A percentile compares a stretch with the other conserved stretches of the same genome.
Evolutionary conservation across 2,888 invertebrate species (phyloP).

Genomic region (Adineta ricciae): DNA sequence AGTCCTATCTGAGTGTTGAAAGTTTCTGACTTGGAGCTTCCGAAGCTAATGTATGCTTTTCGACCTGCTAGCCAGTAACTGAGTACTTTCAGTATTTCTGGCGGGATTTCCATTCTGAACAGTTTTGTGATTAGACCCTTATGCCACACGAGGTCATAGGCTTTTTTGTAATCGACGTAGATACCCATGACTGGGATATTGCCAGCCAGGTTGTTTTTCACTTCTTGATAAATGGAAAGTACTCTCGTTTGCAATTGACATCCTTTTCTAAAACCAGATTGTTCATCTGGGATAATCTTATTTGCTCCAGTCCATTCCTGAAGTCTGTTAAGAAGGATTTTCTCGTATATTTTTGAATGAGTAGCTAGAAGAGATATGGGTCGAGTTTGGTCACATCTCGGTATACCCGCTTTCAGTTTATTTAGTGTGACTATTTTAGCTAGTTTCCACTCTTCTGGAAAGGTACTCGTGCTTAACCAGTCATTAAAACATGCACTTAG

Average conservation of each 20-base stretch:
- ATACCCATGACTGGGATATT: background rate
- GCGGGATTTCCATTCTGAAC: too few species aligned
- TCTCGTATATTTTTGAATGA: background rate
- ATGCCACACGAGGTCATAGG: background rate
- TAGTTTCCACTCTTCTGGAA: background rate
- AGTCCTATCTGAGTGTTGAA: background rate
- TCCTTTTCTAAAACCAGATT: background rate
- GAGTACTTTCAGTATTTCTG: too few species aligned
- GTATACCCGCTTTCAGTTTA: background rate
- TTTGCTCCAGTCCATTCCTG: background rate
- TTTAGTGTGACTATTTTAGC: background rate
- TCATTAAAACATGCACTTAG: background rate
- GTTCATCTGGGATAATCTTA: background rate
- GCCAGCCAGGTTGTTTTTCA: background rate
- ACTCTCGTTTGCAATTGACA: background rate
- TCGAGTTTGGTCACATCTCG: background rate
- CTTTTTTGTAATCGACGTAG: background rate
- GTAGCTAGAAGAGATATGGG: background rate
- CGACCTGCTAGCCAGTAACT: too few species aligned
- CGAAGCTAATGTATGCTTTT: too few species aligned
- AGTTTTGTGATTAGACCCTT: background rate
- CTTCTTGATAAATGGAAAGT: background rate
- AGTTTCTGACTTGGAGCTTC: background rate
- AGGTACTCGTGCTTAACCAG: background rate
- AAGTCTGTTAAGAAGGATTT: background rate